These are phyloP conservation scores for Girardia tigrina DNA, from an alignment of 2,888 invertebrate species.

Conservation along the genomic window DNA sequence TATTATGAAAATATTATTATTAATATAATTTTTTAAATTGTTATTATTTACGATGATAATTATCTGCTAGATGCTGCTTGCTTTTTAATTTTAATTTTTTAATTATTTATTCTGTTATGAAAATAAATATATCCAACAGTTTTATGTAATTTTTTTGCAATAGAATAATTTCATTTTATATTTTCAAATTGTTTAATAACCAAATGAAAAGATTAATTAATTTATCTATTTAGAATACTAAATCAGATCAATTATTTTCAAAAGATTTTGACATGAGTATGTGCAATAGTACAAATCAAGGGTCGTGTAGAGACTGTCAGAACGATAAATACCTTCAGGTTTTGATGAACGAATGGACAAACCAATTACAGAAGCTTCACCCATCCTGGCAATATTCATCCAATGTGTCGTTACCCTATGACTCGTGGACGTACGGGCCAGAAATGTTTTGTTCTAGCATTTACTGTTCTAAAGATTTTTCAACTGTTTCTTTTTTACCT, in stretches of 20 bases:
- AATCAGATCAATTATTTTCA: not conserved
- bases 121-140: no score
- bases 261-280: not conserved
- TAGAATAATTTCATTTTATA: no score
- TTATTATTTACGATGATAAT: not conserved
- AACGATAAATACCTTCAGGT: constrained; percentile 28
- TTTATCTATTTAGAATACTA: constrained; percentile 23
- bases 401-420: not conserved
- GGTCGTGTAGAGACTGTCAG: constrained; percentile 46
- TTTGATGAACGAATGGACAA: constrained; percentile 18
- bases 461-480: constrained; percentile 10
- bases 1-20: no score
- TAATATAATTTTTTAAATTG: not conserved
- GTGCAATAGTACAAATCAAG: constrained; percentile 47
- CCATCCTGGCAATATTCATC: not conserved
- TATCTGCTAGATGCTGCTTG: no score
- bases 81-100: no score
- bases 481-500: not conserved
- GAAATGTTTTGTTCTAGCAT: constrained; percentile 13
- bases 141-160: no score
- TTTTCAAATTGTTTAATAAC: no score
- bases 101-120: no score
- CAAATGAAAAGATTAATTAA: no score
- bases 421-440: not conserved
- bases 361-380: not conserved